Percentiles rank a stretch among this genome's conserved stretches.
Evolutionary conservation across 2,113 vertebrate species (phyloP).

Genomic region (Rattus norvegicus): DNA sequence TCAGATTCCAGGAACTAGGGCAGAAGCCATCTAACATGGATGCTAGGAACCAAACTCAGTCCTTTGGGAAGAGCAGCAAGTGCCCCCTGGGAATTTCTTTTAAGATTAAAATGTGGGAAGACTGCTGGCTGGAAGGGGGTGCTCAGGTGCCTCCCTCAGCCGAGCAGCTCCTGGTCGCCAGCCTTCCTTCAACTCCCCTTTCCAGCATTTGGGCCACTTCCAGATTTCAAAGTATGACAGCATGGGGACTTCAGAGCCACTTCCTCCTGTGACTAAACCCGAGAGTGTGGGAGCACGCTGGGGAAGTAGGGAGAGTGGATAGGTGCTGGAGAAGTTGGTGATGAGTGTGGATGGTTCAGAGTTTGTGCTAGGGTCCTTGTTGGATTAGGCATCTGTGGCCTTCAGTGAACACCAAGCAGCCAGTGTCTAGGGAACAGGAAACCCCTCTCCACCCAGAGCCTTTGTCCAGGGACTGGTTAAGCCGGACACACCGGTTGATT

Average conservation of each 20-base stretch:
- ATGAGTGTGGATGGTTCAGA: no score
- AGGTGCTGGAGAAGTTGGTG: neutral
- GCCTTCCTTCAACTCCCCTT: neutral
- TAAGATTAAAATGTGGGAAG: neutral
- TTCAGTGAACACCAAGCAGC: neutral
- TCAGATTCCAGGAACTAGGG: neutral
- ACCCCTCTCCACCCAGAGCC: neutral
- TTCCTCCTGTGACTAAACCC: slow-evolving; percentile 48
- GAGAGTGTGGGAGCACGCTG: neutral
- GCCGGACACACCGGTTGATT: neutral
- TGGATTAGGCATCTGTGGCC: neutral
- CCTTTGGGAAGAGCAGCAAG: neutral
- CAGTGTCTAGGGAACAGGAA: neutral
- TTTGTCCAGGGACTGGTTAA: slow-evolving; percentile 8
- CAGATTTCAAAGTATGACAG: slow-evolving; percentile 45
- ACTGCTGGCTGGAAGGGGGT: neutral
- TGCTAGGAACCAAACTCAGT: neutral
- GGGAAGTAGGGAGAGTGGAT: neutral
- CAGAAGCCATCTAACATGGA: neutral
- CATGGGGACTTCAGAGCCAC: neutral
- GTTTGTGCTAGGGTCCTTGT: neutral
- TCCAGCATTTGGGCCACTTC: slow-evolving; percentile 27
- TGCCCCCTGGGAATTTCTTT: neutral
- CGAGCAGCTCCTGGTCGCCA: neutral
- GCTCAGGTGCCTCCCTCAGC: neutral